phyloP scores from a whole-genome alignment of 2,113 vertebrate genomes.

The Syngnathoides biaculeatus region DNA sequence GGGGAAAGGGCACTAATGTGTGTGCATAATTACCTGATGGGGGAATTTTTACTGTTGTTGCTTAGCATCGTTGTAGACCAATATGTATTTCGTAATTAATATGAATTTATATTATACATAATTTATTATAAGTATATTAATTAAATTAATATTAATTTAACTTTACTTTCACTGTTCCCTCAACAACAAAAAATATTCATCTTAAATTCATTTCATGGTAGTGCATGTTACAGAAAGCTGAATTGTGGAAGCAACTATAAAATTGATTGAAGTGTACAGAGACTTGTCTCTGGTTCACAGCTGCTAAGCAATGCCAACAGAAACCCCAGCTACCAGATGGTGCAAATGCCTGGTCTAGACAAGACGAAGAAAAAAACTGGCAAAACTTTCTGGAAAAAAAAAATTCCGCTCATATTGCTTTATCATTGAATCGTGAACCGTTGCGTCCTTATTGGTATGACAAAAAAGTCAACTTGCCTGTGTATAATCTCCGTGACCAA shows the following conservation, averaged over 20 bases:
- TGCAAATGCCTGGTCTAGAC: slow-evolving; percentile 36
- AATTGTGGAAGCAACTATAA: not conserved
- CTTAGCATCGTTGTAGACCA: not conserved
- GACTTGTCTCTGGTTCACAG: slow-evolving; percentile 41
- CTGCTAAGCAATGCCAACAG: slow-evolving; percentile 58
- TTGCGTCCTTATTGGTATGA: not conserved
- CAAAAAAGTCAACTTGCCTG: not conserved
- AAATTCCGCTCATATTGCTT: not conserved
- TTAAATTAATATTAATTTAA: too few species aligned
- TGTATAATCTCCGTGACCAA: not conserved
- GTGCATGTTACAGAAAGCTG: not conserved
- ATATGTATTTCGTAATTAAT: too few species aligned
- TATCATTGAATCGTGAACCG: not conserved
- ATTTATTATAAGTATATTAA: too few species aligned
- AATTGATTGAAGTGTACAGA: not conserved
- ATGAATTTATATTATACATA: too few species aligned
- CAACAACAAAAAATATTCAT: not conserved
- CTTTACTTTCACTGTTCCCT: not conserved
- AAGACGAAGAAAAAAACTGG: slow-evolving; percentile 38
- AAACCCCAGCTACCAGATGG: slow-evolving; percentile 58
- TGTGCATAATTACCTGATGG: too few species aligned
- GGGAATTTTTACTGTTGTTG: not conserved
- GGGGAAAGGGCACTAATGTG: not conserved
- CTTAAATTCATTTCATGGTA: not conserved
- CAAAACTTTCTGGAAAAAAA: slow-evolving; percentile 25